These are phyloP conservation scores for Ranitomeya imitator DNA, from an alignment of 2,113 vertebrate genomes.

Conservation along the genomic window DNA sequence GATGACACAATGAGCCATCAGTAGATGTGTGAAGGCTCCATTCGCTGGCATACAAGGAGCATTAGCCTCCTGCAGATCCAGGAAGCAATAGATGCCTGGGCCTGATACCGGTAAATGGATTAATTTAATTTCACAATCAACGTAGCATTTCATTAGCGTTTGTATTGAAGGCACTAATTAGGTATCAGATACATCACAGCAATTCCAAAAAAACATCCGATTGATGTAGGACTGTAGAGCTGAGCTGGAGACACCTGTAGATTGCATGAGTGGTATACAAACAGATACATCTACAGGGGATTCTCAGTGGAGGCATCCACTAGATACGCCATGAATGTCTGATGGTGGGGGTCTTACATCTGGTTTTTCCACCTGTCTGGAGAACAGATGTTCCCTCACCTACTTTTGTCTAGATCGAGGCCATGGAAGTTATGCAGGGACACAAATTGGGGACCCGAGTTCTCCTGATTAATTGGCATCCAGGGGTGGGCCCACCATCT, in stretches of 20 bases:
- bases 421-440: too few relatives aligned
- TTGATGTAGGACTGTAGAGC: background rate
- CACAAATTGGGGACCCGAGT: too few relatives aligned
- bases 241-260: background rate
- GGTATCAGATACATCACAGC: slow-evolving; percentile 1
- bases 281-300: background rate
- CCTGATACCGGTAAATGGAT: slow-evolving; percentile 2
- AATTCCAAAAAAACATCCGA: background rate
- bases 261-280: background rate
- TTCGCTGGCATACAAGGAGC: background rate
- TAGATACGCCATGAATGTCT: background rate
- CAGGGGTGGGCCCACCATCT: too few relatives aligned
- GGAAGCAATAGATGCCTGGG: slow-evolving; percentile 2
- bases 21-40: slow-evolving; percentile 5
- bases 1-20: slow-evolving; percentile 20
- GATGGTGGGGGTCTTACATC: background rate
- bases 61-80: slow-evolving; percentile 14
- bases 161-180: slow-evolving; percentile 40
- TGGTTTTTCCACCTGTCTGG: too few relatives aligned
- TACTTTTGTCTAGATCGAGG: too few relatives aligned
- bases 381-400: too few relatives aligned
- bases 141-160: slow-evolving; percentile 11
- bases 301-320: too few relatives aligned
- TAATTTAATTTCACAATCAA: background rate
- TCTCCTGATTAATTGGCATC: too few relatives aligned